These are phyloP conservation scores for Oryzias melastigma DNA, from an alignment of 2,113 vertebrate genomes.

Conservation along the genomic window DNA sequence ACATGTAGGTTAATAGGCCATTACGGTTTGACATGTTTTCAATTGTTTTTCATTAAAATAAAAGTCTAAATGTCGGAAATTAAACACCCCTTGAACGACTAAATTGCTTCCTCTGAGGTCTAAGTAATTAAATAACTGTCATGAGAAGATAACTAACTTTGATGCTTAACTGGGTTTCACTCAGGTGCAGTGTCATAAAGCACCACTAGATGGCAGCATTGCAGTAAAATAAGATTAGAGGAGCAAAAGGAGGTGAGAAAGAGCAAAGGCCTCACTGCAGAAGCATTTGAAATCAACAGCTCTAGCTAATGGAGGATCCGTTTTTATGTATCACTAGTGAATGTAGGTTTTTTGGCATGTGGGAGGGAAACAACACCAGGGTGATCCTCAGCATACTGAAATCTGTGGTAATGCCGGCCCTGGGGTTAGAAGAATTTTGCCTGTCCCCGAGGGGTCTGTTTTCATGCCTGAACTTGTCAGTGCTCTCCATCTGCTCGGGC, in stretches of 20 bases:
- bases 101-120: not conserved
- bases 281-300: not conserved
- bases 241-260: no score
- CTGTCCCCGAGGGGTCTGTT: constrained; percentile 32
- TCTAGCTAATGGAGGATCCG: not conserved
- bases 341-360: not conserved
- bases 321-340: not conserved
- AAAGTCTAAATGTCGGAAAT: no score
- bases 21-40: no score
- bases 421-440: constrained; percentile 35
- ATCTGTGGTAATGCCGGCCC: constrained; percentile 49
- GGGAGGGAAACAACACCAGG: constrained; percentile 16
- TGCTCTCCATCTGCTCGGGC: constrained; percentile 67
- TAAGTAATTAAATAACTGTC: not conserved
- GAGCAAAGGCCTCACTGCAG: not conserved
- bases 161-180: not conserved
- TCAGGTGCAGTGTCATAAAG: not conserved
- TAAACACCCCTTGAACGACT: no score
- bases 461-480: constrained; percentile 53
- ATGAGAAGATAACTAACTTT: no score
- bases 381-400: constrained; percentile 29
- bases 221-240: not conserved
- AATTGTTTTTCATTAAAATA: no score
- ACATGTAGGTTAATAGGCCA: no score
- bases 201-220: constrained; percentile 67